phyloP scores from a whole-genome alignment of 2,113 vertebrate genomes.

The Danionella cerebrum region DNA sequence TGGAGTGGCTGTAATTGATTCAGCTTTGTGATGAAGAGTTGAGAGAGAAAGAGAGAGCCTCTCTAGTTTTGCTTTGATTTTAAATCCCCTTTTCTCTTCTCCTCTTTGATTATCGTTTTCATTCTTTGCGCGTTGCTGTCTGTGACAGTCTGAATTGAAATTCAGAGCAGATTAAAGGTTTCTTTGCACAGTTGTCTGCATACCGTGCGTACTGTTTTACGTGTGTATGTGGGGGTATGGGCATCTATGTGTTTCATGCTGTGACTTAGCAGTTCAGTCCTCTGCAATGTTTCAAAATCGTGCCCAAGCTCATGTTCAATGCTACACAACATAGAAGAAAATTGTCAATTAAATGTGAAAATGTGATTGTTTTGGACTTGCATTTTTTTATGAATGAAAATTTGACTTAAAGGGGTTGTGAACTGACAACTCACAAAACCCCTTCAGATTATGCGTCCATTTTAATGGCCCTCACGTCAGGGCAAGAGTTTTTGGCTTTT shows the following conservation, averaged over 20 bases:
- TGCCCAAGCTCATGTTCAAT: too few species aligned
- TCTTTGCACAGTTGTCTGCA: slow-evolving; percentile 8
- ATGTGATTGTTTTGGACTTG: neutral
- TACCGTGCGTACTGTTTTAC: neutral
- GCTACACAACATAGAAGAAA: too few species aligned
- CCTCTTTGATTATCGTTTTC: slow-evolving; percentile 26
- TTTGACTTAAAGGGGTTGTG: too few species aligned
- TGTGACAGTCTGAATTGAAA: slow-evolving; percentile 13
- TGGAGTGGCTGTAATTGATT: slow-evolving; percentile 33
- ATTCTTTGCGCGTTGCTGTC: slow-evolving; percentile 15
- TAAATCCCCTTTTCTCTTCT: slow-evolving; percentile 20
- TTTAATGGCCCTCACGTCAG: too few species aligned
- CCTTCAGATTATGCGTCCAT: too few species aligned
- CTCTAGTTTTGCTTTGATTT: slow-evolving; percentile 24
- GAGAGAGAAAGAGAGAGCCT: slow-evolving; percentile 22
- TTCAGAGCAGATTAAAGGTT: slow-evolving; percentile 33
- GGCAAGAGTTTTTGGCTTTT: too few species aligned
- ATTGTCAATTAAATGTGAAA: too few species aligned
- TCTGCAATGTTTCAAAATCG: too few species aligned
- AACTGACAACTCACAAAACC: too few species aligned
- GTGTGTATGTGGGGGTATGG: neutral
- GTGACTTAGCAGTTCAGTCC: too few species aligned
- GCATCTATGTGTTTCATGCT: neutral
- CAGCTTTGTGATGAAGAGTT: slow-evolving; percentile 37
- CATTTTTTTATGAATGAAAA: neutral